Conservation (phyloP, 2,797 vertebrate genomes). For the Toxotes lorentzi region DNA sequence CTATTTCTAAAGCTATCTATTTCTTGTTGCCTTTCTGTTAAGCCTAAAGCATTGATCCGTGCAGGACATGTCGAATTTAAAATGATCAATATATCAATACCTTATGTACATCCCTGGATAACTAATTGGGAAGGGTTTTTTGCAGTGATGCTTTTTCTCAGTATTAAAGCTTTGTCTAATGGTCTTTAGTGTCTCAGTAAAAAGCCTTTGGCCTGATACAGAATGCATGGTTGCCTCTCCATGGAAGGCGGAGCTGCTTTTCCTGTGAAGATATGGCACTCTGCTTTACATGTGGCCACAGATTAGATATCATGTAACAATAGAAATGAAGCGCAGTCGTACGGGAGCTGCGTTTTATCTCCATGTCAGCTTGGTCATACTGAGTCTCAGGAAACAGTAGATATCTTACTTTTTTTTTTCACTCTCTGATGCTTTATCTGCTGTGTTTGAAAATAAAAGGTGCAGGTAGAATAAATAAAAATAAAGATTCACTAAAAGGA, state of each 20-base stretch:
- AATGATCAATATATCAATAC: slow-evolving; percentile 1
- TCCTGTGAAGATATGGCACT: not conserved
- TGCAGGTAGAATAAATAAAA: not conserved
- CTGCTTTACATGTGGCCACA: not conserved
- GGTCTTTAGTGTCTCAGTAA: not conserved
- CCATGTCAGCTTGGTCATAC: slow-evolving; percentile 4
- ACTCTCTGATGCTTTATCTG: slow-evolving; percentile 2
- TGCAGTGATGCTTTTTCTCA: not conserved
- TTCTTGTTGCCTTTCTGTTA: not conserved
- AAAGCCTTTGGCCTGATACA: not conserved
- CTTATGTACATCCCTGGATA: not conserved
- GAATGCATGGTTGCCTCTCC: not conserved
- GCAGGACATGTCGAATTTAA: not conserved
- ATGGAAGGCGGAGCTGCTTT: not conserved
- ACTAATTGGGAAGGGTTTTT: not conserved
- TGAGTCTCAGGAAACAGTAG: slow-evolving; percentile 20
- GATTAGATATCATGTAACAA: slow-evolving; percentile 21
- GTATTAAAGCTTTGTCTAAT: not conserved
- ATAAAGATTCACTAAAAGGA: not conserved
- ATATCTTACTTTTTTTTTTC: not conserved
- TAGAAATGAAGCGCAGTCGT: not conserved
- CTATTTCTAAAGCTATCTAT: slow-evolving; percentile 1
- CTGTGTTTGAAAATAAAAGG: not conserved
- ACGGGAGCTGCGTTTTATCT: slow-evolving; percentile 6
- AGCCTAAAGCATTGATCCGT: not conserved